Conservation (phyloP, 2,888 invertebrate species). For the Drosophila anceps region DNA sequence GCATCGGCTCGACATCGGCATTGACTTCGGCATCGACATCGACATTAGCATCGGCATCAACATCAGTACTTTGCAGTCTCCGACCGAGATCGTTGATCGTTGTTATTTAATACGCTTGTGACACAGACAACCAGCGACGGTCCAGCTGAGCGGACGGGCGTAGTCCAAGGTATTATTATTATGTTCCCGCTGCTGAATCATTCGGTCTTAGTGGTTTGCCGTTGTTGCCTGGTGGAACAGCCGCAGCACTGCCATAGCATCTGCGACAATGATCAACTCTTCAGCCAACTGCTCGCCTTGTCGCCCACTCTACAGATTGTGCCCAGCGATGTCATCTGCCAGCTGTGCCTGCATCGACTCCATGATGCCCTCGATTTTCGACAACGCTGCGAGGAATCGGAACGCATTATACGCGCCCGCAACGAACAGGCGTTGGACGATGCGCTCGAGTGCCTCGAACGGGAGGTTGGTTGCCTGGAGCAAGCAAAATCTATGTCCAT, state of each 20-base stretch:
- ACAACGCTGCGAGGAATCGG: conserved; percentile 69
- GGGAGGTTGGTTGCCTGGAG: conserved; percentile 65
- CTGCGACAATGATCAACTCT: conserved; percentile 53
- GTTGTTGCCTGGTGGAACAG: conserved; percentile 78
- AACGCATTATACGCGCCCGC: conserved; percentile 69
- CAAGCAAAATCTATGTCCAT: conserved; percentile 19
- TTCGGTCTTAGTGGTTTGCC: conserved; percentile 62
- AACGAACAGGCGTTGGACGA: conserved; percentile 72
- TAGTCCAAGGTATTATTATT: conserved; percentile 43
- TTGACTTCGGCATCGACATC: conserved; percentile 6
- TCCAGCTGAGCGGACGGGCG: conserved; percentile 54
- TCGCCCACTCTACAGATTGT: conserved; percentile 61
- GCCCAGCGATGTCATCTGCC: conserved; percentile 73
- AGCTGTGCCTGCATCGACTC: conserved; percentile 67
- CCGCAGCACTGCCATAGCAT: conserved; percentile 66
- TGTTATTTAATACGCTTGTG: conserved; percentile 37
- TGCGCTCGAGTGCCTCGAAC: conserved; percentile 66
- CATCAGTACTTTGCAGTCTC: conserved; percentile 14
- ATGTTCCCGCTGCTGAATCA: conserved; percentile 69
- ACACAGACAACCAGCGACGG: conserved; percentile 65
- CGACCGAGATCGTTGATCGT: conserved; percentile 16
- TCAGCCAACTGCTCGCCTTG: conserved; percentile 58
- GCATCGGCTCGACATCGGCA: background rate
- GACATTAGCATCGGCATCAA: conserved; percentile 18
- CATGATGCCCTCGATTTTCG: conserved; percentile 73